Evolutionary conservation across 2,888 invertebrate species (phyloP), one percentile per base, ranked within the genome.

Genomic region (Ischnus inquisitorius): DNA sequence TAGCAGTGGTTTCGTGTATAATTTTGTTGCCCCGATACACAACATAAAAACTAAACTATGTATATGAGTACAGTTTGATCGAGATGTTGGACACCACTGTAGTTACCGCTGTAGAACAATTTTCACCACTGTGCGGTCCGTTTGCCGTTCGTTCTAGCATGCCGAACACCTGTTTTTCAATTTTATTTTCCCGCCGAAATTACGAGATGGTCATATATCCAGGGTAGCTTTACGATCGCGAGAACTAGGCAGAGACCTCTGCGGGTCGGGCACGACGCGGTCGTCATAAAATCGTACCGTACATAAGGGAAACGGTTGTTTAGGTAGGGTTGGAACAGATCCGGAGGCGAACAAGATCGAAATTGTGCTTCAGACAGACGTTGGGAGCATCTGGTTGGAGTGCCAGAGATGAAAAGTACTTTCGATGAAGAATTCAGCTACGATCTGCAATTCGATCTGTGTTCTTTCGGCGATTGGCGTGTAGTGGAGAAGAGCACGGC

Each of bases 241-340:
- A 54, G 57, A 22, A 8, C 14, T 43, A 60, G 34, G 10, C 14
- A 34, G 25, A 57, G 43, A 43, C 25, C 54, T 46, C 43, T 71
- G 43, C 54, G 72, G 54, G 41, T 54, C 78, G 28, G 43, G 69
- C 69, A 78, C 69, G 19, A 60, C 72, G 74, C 65, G 69, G 25
- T 46, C 14, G 79, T 82, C 78, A 69, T 84, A 84, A 84, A 84
- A 82, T 80, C 79, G 79, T 68, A 62, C 54, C 65, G 57, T 65
- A 25, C 64, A 19, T 22, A 25, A 10, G 57, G n/a, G 46, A 19
- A 60, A 16, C 14, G 19, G 68, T 43, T 43, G 76, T 67, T 5
- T 4, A 69, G 62, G 22, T 54, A 34, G 72, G 74, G 69, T 69
- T 46, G 62, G 16, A 48, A n/a, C 60, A 48, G 28, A 71, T 64